A percentile compares a stretch with the other conserved stretches of the same genome.
Evolutionary conservation across 2,113 vertebrate species (phyloP).

Genomic region (Nothoprocta pentlandii): DNA sequence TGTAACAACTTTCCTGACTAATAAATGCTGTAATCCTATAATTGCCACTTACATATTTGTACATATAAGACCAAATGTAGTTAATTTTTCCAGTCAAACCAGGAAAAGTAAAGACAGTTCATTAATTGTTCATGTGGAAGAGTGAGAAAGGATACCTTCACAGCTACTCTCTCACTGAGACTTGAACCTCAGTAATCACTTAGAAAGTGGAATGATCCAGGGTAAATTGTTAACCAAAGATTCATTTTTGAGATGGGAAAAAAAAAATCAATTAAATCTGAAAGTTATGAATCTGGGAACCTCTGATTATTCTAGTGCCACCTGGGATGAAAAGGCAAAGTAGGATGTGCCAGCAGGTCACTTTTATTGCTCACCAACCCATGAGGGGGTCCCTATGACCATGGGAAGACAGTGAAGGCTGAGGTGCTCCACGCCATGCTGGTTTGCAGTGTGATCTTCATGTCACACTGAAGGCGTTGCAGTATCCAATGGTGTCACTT

Average conservation of each 20-base stretch:
- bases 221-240: not conserved
- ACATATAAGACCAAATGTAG: not conserved
- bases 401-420: not conserved
- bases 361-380: not conserved
- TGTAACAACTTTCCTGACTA: constrained; percentile 22
- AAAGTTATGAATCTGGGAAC: not conserved
- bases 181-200: not conserved
- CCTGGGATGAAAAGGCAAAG: no score
- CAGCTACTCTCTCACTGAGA: not conserved
- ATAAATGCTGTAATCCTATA: constrained; percentile 66
- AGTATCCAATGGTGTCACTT: not conserved
- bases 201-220: not conserved
- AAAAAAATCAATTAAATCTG: not conserved
- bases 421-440: not conserved
- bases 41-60: constrained; percentile 24
- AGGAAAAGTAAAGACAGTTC: constrained; percentile 1
- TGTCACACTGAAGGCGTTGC: not conserved
- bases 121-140: not conserved
- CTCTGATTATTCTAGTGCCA: not conserved
- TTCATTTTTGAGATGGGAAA: not conserved
- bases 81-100: not conserved
- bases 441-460: not conserved
- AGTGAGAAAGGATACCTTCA: not conserved
- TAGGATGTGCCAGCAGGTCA: not conserved
- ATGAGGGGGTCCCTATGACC: not conserved